Evolutionary conservation across 2,888 invertebrate species (phyloP), one percentile per base, ranked within the genome.

Genomic region (Tridacna crocea): DNA sequence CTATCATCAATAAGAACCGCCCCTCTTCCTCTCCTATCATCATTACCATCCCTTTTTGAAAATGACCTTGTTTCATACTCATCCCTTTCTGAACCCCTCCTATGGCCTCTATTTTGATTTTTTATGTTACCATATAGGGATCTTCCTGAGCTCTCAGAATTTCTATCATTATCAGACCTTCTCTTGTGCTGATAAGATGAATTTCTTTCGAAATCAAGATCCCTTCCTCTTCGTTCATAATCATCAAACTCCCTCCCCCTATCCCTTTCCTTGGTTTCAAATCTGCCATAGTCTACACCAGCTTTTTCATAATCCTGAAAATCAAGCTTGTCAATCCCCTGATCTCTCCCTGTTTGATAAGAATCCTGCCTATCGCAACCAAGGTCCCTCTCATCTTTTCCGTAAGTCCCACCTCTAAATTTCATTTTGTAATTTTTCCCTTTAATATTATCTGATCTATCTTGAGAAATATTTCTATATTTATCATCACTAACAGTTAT

Each of bases 41-140:
- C 61, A 36, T 48, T 17, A 13, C 8, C 46, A n/a, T 46, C 66
- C 17, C 48, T 24, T 17, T 27, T 51, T 19, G 51, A 22, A 66
- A 75, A 6, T n/a, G 73, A 15, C 36, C 73, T 36, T 13, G 10
- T 6, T 36, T n/a, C 13, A 22, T 4, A 51, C 17, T 27, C 73
- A 24, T 36, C 55, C 73, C 36, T 60, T n/a, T 27, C 68, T 47
- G 75, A 51, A 19, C n/a, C n/a, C 58, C n/a, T n/a, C 46, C 73
- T 36, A 55, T n/a, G n/a, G 26, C n/a, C 27, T 36, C 2, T 19
- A 51, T 48, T 47, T 36, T 36, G 36, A 36, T 36, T 36, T 36
- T 36, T 36, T 36, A 2, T 36, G 8, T 36, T 36, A 36, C 36
- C 36, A 36, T 36, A 8, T 36, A 36, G 36, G 36, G 36, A 36